These are phyloP conservation scores for Neoniphon sammara DNA, from an alignment of 2,797 vertebrate species.

Conservation along the genomic window DNA sequence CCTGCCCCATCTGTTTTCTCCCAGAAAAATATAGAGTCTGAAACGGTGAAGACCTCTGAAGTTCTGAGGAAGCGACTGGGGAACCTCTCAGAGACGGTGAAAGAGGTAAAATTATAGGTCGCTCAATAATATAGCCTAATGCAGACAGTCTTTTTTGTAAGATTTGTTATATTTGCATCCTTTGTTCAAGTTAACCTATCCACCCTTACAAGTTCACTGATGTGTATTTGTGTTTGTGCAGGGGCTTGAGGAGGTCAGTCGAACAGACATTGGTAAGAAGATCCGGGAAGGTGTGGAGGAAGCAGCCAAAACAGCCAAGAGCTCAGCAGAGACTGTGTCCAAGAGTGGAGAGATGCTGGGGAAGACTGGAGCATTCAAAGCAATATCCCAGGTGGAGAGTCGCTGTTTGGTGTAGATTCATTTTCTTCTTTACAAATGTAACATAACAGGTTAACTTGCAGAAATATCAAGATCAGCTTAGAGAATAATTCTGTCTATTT, in stretches of 20 bases:
- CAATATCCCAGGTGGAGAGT: constrained; percentile 90
- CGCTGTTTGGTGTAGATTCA: not conserved
- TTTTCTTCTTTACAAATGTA: not conserved
- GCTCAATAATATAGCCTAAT: not conserved
- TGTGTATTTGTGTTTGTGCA: constrained; percentile 61
- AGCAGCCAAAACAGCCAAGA: constrained; percentile 93
- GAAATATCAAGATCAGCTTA: too few relatives aligned
- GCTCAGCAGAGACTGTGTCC: constrained; percentile 90
- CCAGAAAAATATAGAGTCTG: constrained; percentile 96
- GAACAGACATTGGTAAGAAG: constrained; percentile 92
- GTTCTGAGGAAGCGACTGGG: constrained; percentile 92
- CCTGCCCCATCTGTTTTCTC: not conserved
- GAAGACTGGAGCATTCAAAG: constrained; percentile 91
- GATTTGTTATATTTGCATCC: not conserved
- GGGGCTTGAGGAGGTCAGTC: constrained; percentile 93
- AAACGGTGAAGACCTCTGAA: constrained; percentile 93
- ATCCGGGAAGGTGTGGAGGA: constrained; percentile 95
- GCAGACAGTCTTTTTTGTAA: not conserved
- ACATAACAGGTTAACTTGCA: too few relatives aligned
- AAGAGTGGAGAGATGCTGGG: constrained; percentile 93
- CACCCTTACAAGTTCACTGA: not conserved
- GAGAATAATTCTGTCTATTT: too few relatives aligned
- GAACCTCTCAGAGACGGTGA: constrained; percentile 89
- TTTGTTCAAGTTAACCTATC: not conserved
- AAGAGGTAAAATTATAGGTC: constrained; percentile 83